A percentile compares a stretch with the other conserved stretches of the same genome.
phyloP scores from a whole-genome alignment of 2,797 vertebrate species.

The Acipenser oxyrinchus region DNA sequence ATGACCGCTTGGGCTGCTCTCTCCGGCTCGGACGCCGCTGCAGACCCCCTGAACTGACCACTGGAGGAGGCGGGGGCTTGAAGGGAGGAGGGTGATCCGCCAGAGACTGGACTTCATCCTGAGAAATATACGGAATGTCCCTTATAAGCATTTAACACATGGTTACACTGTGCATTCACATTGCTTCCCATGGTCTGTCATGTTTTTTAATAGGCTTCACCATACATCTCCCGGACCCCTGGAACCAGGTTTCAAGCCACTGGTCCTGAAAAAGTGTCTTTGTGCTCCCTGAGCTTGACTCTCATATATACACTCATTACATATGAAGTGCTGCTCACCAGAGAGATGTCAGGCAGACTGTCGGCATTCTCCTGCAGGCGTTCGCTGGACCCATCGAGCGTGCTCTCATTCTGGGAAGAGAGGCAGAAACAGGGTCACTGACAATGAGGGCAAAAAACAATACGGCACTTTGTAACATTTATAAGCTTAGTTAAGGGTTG shows the following conservation, averaged over 20 bases:
- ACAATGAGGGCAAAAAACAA: not conserved
- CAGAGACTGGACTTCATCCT: constrained; percentile 78
- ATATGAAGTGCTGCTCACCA: constrained; percentile 56
- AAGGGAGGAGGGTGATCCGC: constrained; percentile 71
- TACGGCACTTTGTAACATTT: too few species aligned
- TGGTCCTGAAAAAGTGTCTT: too few species aligned
- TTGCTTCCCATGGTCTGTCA: too few species aligned
- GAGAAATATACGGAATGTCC: constrained; percentile 40
- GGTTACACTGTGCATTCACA: too few species aligned
- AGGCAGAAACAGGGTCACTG: constrained; percentile 12
- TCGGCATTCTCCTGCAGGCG: constrained; percentile 59
- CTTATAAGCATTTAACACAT: too few species aligned
- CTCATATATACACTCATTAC: too few species aligned
- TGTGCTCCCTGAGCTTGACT: too few species aligned
- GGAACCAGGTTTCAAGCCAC: too few species aligned
- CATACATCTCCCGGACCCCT: too few species aligned
- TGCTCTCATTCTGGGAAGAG: constrained; percentile 69
- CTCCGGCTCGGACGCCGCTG: constrained; percentile 48
- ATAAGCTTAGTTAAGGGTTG: too few species aligned
- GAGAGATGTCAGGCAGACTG: constrained; percentile 77
- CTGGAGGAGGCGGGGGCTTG: constrained; percentile 67
- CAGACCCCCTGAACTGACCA: constrained; percentile 21
- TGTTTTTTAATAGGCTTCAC: too few species aligned
- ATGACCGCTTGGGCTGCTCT: constrained; percentile 62
- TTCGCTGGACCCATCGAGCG: constrained; percentile 62